phyloP scores from a whole-genome alignment of 2,113 vertebrate genomes.

The Caranx ignobilis region DNA sequence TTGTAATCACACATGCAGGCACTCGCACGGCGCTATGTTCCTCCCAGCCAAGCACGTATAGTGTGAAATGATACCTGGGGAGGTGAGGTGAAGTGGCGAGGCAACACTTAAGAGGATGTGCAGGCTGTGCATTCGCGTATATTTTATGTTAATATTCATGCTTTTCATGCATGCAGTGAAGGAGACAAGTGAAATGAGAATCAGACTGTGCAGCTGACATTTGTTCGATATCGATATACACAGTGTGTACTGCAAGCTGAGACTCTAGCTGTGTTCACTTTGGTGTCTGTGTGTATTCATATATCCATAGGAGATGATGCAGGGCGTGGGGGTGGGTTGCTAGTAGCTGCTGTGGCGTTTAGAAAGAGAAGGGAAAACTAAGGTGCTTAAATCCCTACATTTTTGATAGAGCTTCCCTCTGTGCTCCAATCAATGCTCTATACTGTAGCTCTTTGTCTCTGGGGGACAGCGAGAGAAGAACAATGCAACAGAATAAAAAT shows the following conservation, averaged over 20 bases:
- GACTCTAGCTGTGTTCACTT: neutral
- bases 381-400: constrained; percentile 16
- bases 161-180: too few relatives aligned
- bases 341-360: constrained; percentile 14
- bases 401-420: constrained; percentile 27
- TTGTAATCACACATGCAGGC: rapidly evolving
- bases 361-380: constrained; percentile 17
- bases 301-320: constrained; percentile 7
- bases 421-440: constrained; percentile 18
- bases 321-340: neutral
- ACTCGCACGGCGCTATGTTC: too few relatives aligned
- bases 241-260: neutral
- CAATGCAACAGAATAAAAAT: constrained; percentile 33
- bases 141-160: too few relatives aligned
- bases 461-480: constrained; percentile 22
- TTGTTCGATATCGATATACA: too few relatives aligned
- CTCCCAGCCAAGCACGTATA: neutral
- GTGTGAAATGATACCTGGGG: neutral
- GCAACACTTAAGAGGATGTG: neutral
- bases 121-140: too few relatives aligned
- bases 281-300: constrained; percentile 7
- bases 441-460: constrained; percentile 23
- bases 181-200: too few relatives aligned
- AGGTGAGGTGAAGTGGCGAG: neutral
- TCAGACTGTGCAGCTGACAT: too few relatives aligned